Evolutionary conservation across 2,888 invertebrate species (phyloP), one percentile per base, ranked within the genome.

Genomic region (Microctonus aethiopoides): DNA sequence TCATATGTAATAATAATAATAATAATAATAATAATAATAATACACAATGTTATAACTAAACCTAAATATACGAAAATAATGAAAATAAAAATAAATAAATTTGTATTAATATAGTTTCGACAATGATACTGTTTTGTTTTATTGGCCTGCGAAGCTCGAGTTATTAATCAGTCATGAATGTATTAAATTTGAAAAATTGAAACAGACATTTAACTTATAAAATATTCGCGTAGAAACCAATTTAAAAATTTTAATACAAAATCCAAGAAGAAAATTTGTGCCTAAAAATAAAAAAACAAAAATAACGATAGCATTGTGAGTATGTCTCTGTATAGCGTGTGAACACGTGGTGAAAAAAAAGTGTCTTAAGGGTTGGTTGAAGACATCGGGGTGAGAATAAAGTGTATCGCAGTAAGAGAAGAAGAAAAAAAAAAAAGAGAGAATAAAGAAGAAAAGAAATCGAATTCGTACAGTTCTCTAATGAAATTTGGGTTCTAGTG

Each of bases 41-140:
- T 78, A 79, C 75, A 76, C 74, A 74, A 75, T 78, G 81, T 87
- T 83, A 84, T 86, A 86, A 83, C 86, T 87, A 87, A 89, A 87
- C 89, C 88, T 86, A 87, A 87, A 89, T 87, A 87, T 71, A 70
- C 66, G 56, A 52, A 56, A 56, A 57, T 67, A 67, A 76, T 65
- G 74, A 61, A 29, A 36, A 64, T 87, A 88, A 87, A 59, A 51
- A 54, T 20, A 60, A 65, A 52, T 75, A 87, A 86, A 88, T 88
- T 87, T 66, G 69, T 73, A 71, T 72, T 71, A 52, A 65, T 66
- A 70, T 59, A 74, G 70, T 74, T 73, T 74, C 73, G 72, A 73
- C 71, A 73, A 72, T 73, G 69, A 75, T 74, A 74, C 73, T 75
- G 51, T 72, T 75, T 39, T 72, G 32, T 74, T 72, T 72, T 76